These are phyloP conservation scores for Lasioglossum pauxillum DNA, from an alignment of 2,888 invertebrate genomes.

Conservation along the genomic window DNA sequence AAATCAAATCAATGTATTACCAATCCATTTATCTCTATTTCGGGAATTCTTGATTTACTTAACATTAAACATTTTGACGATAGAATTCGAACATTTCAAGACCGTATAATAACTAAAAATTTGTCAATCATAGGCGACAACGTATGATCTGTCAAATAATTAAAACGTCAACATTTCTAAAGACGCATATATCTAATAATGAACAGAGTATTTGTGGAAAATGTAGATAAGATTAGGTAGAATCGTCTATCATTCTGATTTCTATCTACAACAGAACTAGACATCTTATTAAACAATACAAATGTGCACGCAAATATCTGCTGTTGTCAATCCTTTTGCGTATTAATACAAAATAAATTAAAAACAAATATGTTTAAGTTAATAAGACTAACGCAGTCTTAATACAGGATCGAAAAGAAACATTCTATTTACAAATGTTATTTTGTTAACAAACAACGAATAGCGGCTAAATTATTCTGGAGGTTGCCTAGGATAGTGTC, in stretches of 20 bases:
- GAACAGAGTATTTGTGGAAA: conserved; percentile 14
- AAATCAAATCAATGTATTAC: background rate
- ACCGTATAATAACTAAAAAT: background rate
- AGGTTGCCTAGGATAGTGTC: background rate
- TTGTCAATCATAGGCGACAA: background rate
- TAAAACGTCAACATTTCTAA: background rate
- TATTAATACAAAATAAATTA: background rate
- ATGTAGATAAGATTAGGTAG: conserved; percentile 53
- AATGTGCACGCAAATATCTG: background rate
- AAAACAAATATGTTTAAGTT: no score
- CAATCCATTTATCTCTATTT: background rate
- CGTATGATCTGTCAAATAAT: background rate
- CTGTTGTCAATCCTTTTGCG: background rate
- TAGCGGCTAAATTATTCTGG: background rate
- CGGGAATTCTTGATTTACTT: background rate
- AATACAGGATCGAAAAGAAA: background rate
- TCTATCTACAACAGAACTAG: conserved; percentile 12
- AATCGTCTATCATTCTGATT: conserved; percentile 34
- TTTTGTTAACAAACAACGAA: background rate
- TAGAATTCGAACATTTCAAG: background rate
- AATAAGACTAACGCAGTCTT: background rate
- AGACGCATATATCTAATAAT: background rate
- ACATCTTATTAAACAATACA: background rate
- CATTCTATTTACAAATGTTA: background rate
- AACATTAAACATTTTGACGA: no score